A percentile compares a stretch with the other conserved stretches of the same genome.
These are phyloP conservation scores for Rhadinocentrus ornatus DNA, from an alignment of 2,797 vertebrate species.

Conservation along the genomic window DNA sequence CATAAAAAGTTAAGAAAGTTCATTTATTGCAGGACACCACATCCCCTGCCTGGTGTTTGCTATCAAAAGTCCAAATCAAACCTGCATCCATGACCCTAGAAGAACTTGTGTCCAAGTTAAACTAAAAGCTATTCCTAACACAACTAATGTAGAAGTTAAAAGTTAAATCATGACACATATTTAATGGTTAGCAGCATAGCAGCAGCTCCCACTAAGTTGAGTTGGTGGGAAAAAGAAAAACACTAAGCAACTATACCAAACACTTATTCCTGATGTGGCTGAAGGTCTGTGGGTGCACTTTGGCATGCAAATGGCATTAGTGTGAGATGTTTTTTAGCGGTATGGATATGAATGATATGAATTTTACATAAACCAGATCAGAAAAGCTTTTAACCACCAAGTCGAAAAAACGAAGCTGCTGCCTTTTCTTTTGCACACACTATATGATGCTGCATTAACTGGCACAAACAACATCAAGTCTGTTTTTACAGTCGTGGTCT, in stretches of 20 bases:
- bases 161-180: constrained; percentile 27
- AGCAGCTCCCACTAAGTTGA: neutral
- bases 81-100: neutral
- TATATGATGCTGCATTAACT: constrained; percentile 21
- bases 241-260: constrained; percentile 41
- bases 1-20: neutral
- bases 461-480: constrained; percentile 31
- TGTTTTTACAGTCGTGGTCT: constrained; percentile 51
- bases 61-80: neutral
- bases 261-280: constrained; percentile 28
- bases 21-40: neutral
- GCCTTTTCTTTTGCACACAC: constrained; percentile 5
- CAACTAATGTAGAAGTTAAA: constrained; percentile 21
- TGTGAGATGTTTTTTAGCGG: constrained; percentile 23
- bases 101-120: neutral
- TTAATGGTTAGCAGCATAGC: constrained; percentile 33
- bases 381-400: constrained; percentile 1
- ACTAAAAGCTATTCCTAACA: neutral
- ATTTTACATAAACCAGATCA: constrained; percentile 17
- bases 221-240: neutral
- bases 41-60: neutral
- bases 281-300: constrained; percentile 39
- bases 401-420: constrained; percentile 2
- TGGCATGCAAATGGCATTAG: constrained; percentile 31
- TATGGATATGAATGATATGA: neutral